phyloP scores from a whole-genome alignment of 2,113 vertebrate species.

The Pluvialis apricaria region DNA sequence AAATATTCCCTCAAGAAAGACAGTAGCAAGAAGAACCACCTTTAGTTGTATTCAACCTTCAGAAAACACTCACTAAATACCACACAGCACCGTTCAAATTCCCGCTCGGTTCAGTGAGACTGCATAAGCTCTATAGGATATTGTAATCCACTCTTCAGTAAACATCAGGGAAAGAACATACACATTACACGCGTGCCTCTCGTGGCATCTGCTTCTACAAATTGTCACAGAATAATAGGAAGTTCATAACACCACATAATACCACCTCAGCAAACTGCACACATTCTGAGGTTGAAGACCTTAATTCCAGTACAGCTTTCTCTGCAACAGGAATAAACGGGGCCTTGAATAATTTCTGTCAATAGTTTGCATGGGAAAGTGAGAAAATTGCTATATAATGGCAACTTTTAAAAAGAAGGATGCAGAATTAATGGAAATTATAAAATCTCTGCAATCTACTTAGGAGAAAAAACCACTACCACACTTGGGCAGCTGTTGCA shows the following conservation, averaged over 20 bases:
- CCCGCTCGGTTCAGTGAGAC: rapidly evolving
- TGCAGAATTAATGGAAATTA: not conserved
- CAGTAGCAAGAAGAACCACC: not conserved
- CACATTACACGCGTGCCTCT: not conserved
- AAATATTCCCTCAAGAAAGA: not conserved
- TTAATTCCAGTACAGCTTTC: not conserved
- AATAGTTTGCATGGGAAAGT: not conserved
- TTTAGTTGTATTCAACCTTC: not conserved
- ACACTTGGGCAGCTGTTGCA: not conserved
- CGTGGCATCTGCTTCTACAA: not conserved
- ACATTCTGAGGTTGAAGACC: rapidly evolving
- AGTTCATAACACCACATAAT: not conserved
- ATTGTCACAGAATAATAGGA: not conserved
- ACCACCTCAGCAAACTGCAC: not conserved
- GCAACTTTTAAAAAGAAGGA: not conserved
- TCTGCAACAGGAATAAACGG: not conserved
- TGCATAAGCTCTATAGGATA: rapidly evolving
- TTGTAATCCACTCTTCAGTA: not conserved
- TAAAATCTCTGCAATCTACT: not conserved
- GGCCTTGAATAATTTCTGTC: not conserved
- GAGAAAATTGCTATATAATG: not conserved
- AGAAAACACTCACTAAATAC: not conserved
- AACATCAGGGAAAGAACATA: rapidly evolving
- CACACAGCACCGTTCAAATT: no score
- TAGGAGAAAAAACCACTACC: not conserved